Evolutionary conservation across 2,797 vertebrate species (phyloP), one percentile per base, ranked within the genome.

Genomic region (Poeciliopsis infans): DNA sequence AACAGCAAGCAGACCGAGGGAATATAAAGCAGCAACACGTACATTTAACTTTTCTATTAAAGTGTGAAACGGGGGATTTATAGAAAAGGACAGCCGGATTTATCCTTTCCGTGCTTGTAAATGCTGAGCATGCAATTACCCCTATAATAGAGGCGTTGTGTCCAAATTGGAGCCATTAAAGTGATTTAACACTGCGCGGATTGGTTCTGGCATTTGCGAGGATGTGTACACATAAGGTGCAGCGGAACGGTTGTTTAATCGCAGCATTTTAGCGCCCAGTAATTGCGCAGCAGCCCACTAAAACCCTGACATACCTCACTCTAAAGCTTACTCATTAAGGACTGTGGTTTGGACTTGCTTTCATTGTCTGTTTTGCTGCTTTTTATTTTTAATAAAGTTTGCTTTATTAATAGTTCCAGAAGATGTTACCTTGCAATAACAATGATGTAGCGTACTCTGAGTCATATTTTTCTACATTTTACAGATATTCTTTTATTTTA

Each of bases 121-220:
- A 96, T 96, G 96, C 95, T 96, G 95, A 96, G 95, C 95, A 93
- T 95, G 95, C 96, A 96, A 96, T 96, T 96, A 96, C 94, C 94
- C 95, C 94, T 95, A 94, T 96, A 96, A 96, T 96, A 94, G 95
- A 95, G 93, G 88, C 88, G 95, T 96, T 96, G 96, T 96, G 95
- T 96, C 95, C 94, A 96, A 96, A 96, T 96, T 96, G 95, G 94
- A 94, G 93, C 95, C 95, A 96, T 96, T 96, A 96, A 95, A 95
- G 95, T 96, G 96, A 96, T 96, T 96, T 96, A 96, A 95, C 95
- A 94, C 94, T 93, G 93, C 89, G 80, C 94, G 95, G 95, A 96
- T 96, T 95, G 95, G 95, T 88, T 90, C 91, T 96, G 96, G 95
- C 96, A 96, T 96, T 96, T 96, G 95, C 91, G 86, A 95, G 95